Evolutionary conservation across 2,888 invertebrate genomes (phyloP).

Genomic region (Xanthorhoe spadicearia): DNA sequence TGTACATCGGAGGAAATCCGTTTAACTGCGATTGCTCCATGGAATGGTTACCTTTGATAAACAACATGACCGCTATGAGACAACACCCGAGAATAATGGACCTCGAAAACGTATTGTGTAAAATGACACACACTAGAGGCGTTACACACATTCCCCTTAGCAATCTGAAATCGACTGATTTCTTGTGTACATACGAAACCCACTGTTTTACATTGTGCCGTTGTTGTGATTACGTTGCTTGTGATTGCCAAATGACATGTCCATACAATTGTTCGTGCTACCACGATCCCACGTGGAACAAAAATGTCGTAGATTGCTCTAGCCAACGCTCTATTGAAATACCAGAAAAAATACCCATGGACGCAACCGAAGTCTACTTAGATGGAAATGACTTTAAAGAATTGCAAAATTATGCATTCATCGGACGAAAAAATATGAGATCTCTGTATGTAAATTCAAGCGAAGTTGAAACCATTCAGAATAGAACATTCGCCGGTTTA

Average conservation of each 20-base stretch:
- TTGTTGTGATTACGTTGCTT: slow-evolving; percentile 97
- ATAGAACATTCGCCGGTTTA: slow-evolving; percentile 94
- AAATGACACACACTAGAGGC: slow-evolving; percentile 93
- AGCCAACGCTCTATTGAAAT: slow-evolving; percentile 90
- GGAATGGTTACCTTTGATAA: slow-evolving; percentile 97
- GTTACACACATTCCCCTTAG: slow-evolving; percentile 90
- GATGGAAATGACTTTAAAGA: slow-evolving; percentile 95
- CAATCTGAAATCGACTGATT: slow-evolving; percentile 91
- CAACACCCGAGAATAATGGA: slow-evolving; percentile 96
- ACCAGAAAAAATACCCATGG: slow-evolving; percentile 95
- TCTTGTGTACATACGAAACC: slow-evolving; percentile 95
- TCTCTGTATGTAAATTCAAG: slow-evolving; percentile 94
- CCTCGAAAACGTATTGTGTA: slow-evolving; percentile 93
- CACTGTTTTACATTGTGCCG: slow-evolving; percentile 97
- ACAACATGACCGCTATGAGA: slow-evolving; percentile 91
- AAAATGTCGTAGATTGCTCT: slow-evolving; percentile 96
- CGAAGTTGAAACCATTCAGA: slow-evolving; percentile 92
- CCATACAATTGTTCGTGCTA: slow-evolving; percentile 97
- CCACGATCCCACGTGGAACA: slow-evolving; percentile 96
- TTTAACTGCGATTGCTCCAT: slow-evolving; percentile 97
- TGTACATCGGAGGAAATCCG: slow-evolving; percentile 96
- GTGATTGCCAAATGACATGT: slow-evolving; percentile 98
- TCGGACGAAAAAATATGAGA: slow-evolving; percentile 95
- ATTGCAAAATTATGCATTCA: slow-evolving; percentile 94
- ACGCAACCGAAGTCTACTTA: slow-evolving; percentile 95